These are phyloP conservation scores for Upupa epops DNA, from an alignment of 2,113 vertebrate genomes.

Conservation along the genomic window DNA sequence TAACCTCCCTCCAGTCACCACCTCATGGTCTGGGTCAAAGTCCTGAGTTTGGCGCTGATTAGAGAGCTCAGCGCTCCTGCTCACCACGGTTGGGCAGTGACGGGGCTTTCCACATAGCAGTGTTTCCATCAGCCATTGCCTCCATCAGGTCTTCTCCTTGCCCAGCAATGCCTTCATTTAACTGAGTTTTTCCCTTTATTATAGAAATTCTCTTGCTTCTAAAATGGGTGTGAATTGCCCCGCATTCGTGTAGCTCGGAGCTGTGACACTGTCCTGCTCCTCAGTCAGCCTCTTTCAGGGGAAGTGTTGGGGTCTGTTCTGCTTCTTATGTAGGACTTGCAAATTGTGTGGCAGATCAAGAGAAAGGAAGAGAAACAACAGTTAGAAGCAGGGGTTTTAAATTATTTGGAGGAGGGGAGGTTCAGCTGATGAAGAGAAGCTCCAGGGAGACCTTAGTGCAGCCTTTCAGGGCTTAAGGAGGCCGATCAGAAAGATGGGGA, in stretches of 20 bases:
- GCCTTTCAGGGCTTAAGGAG: not conserved
- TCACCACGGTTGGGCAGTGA: rapidly evolving
- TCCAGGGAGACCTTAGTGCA: not conserved
- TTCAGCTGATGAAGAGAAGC: not conserved
- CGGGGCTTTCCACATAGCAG: not conserved
- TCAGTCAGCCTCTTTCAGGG: not conserved
- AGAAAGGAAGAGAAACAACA: not conserved
- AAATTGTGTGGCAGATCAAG: not conserved
- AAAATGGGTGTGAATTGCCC: not conserved
- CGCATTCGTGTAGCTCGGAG: no score
- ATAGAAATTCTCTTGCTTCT: not conserved
- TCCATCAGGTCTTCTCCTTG: not conserved
- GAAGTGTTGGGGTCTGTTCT: not conserved
- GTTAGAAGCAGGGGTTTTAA: not conserved
- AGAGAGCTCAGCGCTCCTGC: not conserved
- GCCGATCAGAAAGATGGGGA: not conserved
- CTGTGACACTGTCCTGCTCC: not conserved
- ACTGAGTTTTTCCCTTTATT: not conserved
- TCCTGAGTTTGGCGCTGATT: not conserved
- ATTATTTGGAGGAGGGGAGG: not conserved
- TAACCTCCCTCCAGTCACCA: rapidly evolving
- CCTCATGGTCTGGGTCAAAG: rapidly evolving
- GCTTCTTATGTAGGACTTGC: not conserved
- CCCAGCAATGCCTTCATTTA: not conserved
- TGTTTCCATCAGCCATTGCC: not conserved